Evolutionary conservation across 2,113 vertebrate species (phyloP).

Genomic region (Oxyruncus cristatus): DNA sequence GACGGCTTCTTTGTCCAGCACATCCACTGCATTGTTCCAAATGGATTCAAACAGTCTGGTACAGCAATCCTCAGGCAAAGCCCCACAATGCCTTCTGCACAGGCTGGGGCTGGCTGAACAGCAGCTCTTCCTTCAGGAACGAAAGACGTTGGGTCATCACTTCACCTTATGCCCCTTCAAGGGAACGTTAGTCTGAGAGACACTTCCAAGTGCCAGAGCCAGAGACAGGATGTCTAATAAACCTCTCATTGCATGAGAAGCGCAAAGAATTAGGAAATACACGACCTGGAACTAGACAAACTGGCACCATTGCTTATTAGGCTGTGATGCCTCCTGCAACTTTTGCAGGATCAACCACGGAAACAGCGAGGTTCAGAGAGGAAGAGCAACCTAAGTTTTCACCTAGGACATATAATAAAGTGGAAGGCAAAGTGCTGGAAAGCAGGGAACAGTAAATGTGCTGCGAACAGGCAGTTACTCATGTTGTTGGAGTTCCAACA

Average conservation of each 20-base stretch:
- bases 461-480: background rate
- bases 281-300: background rate
- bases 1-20: conserved; percentile 28
- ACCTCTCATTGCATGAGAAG: background rate
- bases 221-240: conserved; percentile 25
- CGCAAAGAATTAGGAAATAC: conserved; percentile 4
- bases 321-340: background rate
- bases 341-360: background rate
- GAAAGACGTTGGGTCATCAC: background rate
- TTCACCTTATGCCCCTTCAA: background rate
- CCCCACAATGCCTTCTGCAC: background rate
- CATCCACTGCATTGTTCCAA: conserved; percentile 24
- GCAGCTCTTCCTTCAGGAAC: background rate
- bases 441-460: background rate
- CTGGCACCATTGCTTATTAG: background rate
- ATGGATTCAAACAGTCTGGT: conserved; percentile 31
- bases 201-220: background rate
- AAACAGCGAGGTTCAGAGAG: background rate
- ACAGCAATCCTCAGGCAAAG: background rate
- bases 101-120: background rate
- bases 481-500: background rate
- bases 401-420: background rate
- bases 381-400: background rate
- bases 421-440: background rate
- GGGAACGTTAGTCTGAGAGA: background rate